These are phyloP conservation scores for Cydia amplana DNA, from an alignment of 1,140 invertebrate genomes.

Conservation along the genomic window DNA sequence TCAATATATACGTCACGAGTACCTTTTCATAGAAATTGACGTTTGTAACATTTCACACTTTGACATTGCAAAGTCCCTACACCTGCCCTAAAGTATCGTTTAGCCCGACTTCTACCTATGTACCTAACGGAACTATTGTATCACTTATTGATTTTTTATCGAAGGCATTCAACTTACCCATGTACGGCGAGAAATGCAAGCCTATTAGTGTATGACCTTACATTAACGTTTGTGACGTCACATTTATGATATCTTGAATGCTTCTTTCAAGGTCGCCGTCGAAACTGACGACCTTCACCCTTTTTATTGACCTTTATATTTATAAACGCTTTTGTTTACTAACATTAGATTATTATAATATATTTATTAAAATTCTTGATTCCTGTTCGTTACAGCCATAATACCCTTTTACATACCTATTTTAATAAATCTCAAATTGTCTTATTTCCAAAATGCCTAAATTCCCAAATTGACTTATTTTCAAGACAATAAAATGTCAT, in stretches of 20 bases:
- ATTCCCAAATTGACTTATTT: too few relatives aligned
- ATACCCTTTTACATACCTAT: too few relatives aligned
- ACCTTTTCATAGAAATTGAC: too few relatives aligned
- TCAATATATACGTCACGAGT: too few relatives aligned
- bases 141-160: background rate
- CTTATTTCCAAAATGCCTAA: too few relatives aligned
- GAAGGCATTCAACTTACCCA: background rate
- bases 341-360: background rate
- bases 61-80: too few relatives aligned
- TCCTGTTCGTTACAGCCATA: too few relatives aligned
- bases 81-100: too few relatives aligned
- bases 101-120: too few relatives aligned
- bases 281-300: constrained; percentile 41
- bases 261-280: background rate
- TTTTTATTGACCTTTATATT: constrained; percentile 34
- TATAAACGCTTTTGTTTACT: background rate
- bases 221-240: constrained; percentile 14
- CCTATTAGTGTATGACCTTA: background rate
- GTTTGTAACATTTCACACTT: too few relatives aligned
- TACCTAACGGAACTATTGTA: background rate
- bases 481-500: too few relatives aligned
- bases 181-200: background rate
- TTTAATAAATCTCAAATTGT: too few relatives aligned
- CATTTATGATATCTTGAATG: background rate
- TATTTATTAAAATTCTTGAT: background rate